phyloP scores from a whole-genome alignment of 2,113 vertebrate species.

The Semnopithecus entellus region DNA sequence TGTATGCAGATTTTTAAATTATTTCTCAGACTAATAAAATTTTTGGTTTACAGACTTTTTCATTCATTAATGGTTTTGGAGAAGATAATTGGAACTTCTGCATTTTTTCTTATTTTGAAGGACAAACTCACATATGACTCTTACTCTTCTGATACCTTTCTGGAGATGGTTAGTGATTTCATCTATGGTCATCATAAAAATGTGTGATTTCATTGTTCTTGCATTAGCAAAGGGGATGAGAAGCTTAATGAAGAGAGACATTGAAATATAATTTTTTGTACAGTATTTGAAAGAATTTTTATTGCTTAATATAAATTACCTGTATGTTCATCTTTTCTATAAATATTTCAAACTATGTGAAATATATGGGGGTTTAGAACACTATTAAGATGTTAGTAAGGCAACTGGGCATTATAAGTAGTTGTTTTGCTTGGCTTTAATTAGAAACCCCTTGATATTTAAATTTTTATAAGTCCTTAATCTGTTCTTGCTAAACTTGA shows the following conservation, averaged over 20 bases:
- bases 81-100: slow-evolving; percentile 89
- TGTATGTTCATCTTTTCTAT: background rate
- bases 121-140: slow-evolving; percentile 88
- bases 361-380: background rate
- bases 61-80: slow-evolving; percentile 90
- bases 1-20: background rate
- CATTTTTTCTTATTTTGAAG: slow-evolving; percentile 91
- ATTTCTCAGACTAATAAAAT: slow-evolving; percentile 43
- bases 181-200: slow-evolving; percentile 26
- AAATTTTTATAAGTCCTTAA: background rate
- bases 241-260: background rate
- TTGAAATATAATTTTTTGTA: background rate
- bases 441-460: background rate
- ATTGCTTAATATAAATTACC: background rate
- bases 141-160: slow-evolving; percentile 84
- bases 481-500: background rate
- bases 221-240: background rate
- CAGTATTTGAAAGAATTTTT: slow-evolving; percentile 11
- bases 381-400: background rate
- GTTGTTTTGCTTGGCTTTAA: background rate
- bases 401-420: background rate
- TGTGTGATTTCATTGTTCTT: slow-evolving; percentile 17
- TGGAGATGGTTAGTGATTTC: slow-evolving; percentile 89
- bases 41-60: slow-evolving; percentile 87
- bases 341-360: background rate